Evolutionary conservation across 2,888 invertebrate genomes (phyloP), one percentile per base, ranked within the genome.

Genomic region (Drosophila robusta): DNA sequence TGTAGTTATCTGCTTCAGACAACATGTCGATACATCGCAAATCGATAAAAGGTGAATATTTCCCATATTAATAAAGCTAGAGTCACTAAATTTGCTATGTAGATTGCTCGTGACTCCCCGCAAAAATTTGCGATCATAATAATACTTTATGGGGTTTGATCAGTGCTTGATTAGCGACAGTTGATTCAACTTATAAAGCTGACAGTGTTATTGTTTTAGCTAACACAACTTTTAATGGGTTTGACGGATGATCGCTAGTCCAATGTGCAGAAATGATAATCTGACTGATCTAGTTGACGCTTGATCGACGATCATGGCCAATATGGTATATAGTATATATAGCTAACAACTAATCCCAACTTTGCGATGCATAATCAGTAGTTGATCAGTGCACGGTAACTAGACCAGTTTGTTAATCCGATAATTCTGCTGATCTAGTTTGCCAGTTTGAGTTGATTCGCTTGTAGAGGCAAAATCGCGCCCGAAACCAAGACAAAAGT

Each of bases 401-500:
- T 36, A 26, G 36, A 42, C 26, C 34, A 63, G 49, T 63, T 63
- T 63, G 64, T 24, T 49, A 41, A 63, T 34, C 36, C 42, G 42
- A 16, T 63, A 65, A 65, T 44, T 50, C 26, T 29, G 32, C 12
- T 65, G 64, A 65, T 65, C 55, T 54, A 16, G 42, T 50, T 62
- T 24, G 22, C 22, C 32, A 24, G 61, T 32, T 52, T n/a, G 34
- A 1, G 9, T 9, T 9, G 29, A 29, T 11, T 22, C 42, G 22
- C n/a, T 22, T 42, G 9, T 32, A 29, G 56, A 39, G 52, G 32
- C 45, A 54, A 22, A n/a, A 46, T 74, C 74, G 57, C 74, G 73
- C 77, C 75, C 74, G 36, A 22, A 50, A 36, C 16, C 41, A 11
- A 1, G 34, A 24, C 47, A 56, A 54, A 73, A 67, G 51, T 64